A percentile compares a stretch with the other conserved stretches of the same genome.
These are phyloP conservation scores for Botrylloides violaceus DNA, from an alignment of 23 tunicate genomes.

Conservation along the genomic window DNA sequence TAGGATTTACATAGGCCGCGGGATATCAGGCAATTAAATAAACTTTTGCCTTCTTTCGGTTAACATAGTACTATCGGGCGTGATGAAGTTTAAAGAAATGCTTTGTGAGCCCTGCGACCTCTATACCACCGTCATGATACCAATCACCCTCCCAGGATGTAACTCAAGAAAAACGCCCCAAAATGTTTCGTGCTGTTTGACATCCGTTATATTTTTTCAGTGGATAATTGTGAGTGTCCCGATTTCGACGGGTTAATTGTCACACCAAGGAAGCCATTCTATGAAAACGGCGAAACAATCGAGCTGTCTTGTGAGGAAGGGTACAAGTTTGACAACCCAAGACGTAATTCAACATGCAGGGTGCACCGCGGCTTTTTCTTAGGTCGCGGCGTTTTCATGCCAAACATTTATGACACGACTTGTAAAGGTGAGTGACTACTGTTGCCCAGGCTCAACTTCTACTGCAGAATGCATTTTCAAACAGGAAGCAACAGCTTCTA, in stretches of 20 bases:
- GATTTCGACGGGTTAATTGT: neutral
- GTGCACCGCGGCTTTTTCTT: neutral
- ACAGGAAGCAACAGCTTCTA: neutral
- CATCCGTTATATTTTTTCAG: no score
- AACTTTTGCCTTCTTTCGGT: no score
- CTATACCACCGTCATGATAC: no score
- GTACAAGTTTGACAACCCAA: neutral
- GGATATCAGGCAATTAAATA: no score
- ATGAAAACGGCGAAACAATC: neutral
- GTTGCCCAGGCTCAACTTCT: neutral
- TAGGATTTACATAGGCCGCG: no score
- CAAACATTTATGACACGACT: neutral
- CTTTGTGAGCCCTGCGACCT: no score
- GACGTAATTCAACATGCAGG: neutral
- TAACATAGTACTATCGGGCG: no score
- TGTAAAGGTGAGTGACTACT: constrained; percentile 5
- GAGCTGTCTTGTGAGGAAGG: constrained; percentile 3
- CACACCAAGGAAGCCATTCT: neutral
- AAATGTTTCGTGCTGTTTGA: no score
- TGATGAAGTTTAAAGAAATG: no score
- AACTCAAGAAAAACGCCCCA: no score
- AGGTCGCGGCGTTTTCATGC: neutral
- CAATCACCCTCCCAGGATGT: no score
- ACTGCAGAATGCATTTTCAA: neutral
- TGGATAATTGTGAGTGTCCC: neutral